Evolutionary conservation across 2,888 invertebrate genomes (phyloP), one percentile per base, ranked within the genome.

Genomic region (Mythimna impura): DNA sequence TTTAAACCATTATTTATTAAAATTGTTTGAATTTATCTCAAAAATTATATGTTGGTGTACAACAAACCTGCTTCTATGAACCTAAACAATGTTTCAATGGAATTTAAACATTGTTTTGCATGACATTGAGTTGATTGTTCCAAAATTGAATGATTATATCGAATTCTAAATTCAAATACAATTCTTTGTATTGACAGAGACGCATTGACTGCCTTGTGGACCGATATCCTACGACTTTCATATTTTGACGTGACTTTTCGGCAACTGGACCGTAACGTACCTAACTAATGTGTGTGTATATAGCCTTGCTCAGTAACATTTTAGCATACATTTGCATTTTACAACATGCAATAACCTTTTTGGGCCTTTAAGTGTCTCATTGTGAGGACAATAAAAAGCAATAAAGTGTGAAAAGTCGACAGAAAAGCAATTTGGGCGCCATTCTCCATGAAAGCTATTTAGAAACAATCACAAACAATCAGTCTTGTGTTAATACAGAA

Each of bases 321-420:
- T 80, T 75, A 71, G 43, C 71, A 71, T 76, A 73, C 12, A 73
- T 84, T 81, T 81, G 69, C 67, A 83, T 81, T 64, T 73, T 62
- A 75, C 61, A 76, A 57, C 66, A 54, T 64, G 66, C 63, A 71
- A 78, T 83, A 67, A 67, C 34, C 70, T 70, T 65, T 73, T 67
- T 58, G 14, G n/a, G 54, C 70, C 76, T 77, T 84, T 55, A 57
- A 68, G 70, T 73, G 25, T 73, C 47, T 63, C 22, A 55, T 50
- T 69, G 22, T 25, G 34, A 73, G 43, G 52, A 65, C 55, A 71
- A 73, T 76, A 73, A 73, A 78, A 81, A 78, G 25, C 71, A 69
- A 72, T 70, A 61, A 61, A 70, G 47, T 58, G 66, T 63, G 60
- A 66, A 70, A 74, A 66, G 54, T 67, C 57, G 55, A 68, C 57